Conservation (phyloP, 2,888 invertebrate genomes). For the Glyphotaelius pellucidus region DNA sequence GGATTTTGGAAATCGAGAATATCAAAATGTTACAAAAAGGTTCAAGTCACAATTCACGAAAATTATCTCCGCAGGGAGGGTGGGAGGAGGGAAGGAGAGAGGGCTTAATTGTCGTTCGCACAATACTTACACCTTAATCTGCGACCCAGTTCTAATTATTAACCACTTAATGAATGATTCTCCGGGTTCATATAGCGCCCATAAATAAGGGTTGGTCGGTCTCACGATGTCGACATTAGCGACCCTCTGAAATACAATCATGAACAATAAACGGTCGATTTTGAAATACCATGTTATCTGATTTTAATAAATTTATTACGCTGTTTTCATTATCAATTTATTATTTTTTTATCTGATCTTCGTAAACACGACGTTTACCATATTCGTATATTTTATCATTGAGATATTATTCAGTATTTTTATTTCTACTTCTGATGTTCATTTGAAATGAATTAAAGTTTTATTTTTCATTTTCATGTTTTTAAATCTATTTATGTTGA, state of each 20-base stretch:
- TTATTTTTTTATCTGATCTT: not conserved
- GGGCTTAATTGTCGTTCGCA: constrained; percentile 3
- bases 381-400: not conserved
- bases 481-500: not conserved
- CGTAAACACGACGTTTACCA: not conserved
- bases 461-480: too few relatives aligned
- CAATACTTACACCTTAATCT: constrained; percentile 4
- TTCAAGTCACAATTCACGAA: not conserved
- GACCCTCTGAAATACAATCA: not conserved
- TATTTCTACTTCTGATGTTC: too few relatives aligned
- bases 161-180: constrained; percentile 4
- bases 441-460: too few relatives aligned
- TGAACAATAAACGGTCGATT: not conserved
- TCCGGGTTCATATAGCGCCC: not conserved
- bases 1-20: not conserved
- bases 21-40: not conserved
- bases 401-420: not conserved
- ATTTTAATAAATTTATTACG: not conserved
- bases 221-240: not conserved
- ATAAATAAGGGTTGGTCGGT: not conserved
- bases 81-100: too few relatives aligned
- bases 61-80: not conserved
- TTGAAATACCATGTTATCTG: not conserved
- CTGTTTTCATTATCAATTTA: not conserved
- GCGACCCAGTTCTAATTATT: not conserved